Evolutionary conservation across 2,888 invertebrate species (phyloP).

Genomic region (Elgonia sp.): DNA sequence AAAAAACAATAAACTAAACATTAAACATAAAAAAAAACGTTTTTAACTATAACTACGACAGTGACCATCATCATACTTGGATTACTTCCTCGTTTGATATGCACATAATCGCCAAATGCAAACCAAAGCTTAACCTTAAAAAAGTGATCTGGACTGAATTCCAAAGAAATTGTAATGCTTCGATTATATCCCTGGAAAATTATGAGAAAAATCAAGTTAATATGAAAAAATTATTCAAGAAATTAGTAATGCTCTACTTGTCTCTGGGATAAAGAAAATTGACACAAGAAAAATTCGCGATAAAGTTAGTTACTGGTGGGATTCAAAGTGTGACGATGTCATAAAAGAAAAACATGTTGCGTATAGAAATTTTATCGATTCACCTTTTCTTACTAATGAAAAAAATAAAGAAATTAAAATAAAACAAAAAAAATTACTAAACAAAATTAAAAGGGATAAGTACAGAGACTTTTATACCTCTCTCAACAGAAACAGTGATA

Average conservation of each 20-base stretch:
- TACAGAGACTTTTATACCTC: slow-evolving; percentile 35
- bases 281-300: neutral
- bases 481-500: slow-evolving; percentile 17
- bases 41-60: neutral
- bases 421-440: neutral
- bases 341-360: neutral
- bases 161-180: neutral
- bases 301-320: slow-evolving; percentile 38
- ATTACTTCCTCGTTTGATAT: neutral
- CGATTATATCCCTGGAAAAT: neutral
- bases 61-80: slow-evolving; percentile 38
- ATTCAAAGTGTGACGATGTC: slow-evolving; percentile 4
- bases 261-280: neutral
- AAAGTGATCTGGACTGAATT: neutral
- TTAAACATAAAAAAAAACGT: no score
- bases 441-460: slow-evolving; percentile 31
- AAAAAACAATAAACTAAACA: no score
- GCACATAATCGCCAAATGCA: neutral
- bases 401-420: slow-evolving; percentile 12
- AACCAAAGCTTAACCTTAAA: neutral
- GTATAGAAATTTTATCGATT: neutral
- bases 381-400: neutral
- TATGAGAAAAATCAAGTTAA: neutral
- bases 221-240: neutral
- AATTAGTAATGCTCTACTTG: neutral